A percentile compares a stretch with the other conserved stretches of the same genome.
Evolutionary conservation across 2,888 invertebrate species (phyloP).

Genomic region (Muscina levida): DNA sequence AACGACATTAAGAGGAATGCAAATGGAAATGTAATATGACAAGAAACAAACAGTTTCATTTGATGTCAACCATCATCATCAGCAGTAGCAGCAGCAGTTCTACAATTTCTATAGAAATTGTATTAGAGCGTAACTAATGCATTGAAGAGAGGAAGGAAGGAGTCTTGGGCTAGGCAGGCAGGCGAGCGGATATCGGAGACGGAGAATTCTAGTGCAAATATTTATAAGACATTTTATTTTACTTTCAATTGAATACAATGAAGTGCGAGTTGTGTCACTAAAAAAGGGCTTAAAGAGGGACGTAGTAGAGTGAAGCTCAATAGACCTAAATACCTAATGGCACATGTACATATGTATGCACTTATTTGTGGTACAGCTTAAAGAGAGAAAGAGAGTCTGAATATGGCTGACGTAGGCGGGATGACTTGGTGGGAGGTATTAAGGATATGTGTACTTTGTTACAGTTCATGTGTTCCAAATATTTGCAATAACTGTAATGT

Average conservation of each 20-base stretch:
- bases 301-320: neutral
- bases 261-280: neutral
- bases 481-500: slow-evolving; percentile 7
- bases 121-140: slow-evolving; percentile 42
- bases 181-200: neutral
- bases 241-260: slow-evolving; percentile 34
- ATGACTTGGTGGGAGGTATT: no score
- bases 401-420: no score
- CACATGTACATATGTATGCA: neutral
- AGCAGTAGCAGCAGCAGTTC: no score
- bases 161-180: no score
- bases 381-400: no score
- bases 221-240: slow-evolving; percentile 41
- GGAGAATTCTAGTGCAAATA: neutral
- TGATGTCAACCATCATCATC: slow-evolving; percentile 14
- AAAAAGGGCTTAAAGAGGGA: neutral
- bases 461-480: no score
- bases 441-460: no score
- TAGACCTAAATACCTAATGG: slow-evolving; percentile 5
- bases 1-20: slow-evolving; percentile 28
- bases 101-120: slow-evolving; percentile 25
- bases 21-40: slow-evolving; percentile 22
- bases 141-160: no score
- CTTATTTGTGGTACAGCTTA: no score
- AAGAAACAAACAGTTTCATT: slow-evolving; percentile 31